phyloP scores from a whole-genome alignment of 2,888 invertebrate species.

The Coremacera marginata region DNA sequence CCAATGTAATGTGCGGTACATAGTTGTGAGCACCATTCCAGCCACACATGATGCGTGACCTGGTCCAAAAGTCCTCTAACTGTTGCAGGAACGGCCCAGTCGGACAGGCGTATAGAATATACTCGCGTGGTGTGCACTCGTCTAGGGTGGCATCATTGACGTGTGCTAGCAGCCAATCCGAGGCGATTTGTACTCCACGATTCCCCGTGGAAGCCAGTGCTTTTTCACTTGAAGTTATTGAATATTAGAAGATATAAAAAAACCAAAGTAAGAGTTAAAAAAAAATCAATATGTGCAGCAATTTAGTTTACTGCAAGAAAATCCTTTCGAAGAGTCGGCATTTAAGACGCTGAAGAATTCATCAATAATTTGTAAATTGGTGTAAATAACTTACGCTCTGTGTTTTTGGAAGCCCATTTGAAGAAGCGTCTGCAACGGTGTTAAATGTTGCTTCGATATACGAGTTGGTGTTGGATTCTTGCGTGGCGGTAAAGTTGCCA shows the following conservation, averaged over 20 bases:
- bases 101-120: conserved; percentile 89
- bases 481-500: conserved; percentile 83
- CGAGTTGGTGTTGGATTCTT: conserved; percentile 81
- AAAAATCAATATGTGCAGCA: background rate
- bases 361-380: background rate
- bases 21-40: conserved; percentile 94
- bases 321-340: background rate
- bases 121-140: conserved; percentile 82
- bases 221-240: conserved; percentile 77
- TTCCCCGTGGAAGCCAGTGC: conserved; percentile 92
- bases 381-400: conserved; percentile 80
- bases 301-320: background rate
- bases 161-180: conserved; percentile 91
- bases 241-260: background rate
- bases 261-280: background rate
- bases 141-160: conserved; percentile 87
- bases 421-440: conserved; percentile 84
- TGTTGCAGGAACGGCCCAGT: conserved; percentile 77
- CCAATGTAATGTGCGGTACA: conserved; percentile 90
- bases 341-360: background rate
- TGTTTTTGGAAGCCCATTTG: conserved; percentile 92
- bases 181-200: conserved; percentile 87
- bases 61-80: conserved; percentile 80
- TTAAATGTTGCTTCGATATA: conserved; percentile 80
- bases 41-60: conserved; percentile 79